Conservation (phyloP, 2,888 invertebrate species). For the Tenthredo notha region DNA sequence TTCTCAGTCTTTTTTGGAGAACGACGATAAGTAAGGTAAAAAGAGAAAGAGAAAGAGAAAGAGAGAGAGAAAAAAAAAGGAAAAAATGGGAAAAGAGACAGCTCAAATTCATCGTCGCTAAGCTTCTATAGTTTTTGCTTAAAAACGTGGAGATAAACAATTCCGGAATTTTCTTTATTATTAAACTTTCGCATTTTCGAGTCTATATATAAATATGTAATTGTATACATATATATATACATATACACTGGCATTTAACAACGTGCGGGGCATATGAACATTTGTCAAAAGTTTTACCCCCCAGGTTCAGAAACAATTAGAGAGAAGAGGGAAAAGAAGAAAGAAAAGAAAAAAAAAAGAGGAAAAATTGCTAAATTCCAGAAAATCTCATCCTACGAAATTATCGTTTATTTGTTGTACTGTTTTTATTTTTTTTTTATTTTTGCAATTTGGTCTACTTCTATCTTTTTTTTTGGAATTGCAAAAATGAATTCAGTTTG, state of each 20-base stretch:
- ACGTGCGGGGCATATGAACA: not conserved
- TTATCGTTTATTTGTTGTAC: not conserved
- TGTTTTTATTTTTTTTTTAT: not conserved
- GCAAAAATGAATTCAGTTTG: not conserved
- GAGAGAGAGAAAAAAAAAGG: no score
- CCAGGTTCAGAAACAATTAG: not conserved
- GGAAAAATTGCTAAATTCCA: not conserved
- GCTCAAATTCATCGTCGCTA: not conserved
- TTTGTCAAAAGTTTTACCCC: not conserved
- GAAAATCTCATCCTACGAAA: not conserved
- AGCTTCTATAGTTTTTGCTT: not conserved
- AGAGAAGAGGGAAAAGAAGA: not conserved
- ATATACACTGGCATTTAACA: not conserved
- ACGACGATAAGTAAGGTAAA: constrained; percentile 29
- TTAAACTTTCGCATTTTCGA: not conserved
- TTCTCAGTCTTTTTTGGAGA: not conserved
- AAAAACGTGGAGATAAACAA: not conserved
- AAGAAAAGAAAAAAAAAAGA: not conserved
- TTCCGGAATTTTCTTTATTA: not conserved
- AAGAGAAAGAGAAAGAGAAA: no score
- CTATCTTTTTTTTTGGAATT: not conserved
- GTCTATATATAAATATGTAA: not conserved
- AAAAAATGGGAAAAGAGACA: not conserved
- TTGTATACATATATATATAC: not conserved
- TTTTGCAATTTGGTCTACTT: no score